phyloP scores from a whole-genome alignment of 2,888 invertebrate species.

The Ischnus inquisitorius region DNA sequence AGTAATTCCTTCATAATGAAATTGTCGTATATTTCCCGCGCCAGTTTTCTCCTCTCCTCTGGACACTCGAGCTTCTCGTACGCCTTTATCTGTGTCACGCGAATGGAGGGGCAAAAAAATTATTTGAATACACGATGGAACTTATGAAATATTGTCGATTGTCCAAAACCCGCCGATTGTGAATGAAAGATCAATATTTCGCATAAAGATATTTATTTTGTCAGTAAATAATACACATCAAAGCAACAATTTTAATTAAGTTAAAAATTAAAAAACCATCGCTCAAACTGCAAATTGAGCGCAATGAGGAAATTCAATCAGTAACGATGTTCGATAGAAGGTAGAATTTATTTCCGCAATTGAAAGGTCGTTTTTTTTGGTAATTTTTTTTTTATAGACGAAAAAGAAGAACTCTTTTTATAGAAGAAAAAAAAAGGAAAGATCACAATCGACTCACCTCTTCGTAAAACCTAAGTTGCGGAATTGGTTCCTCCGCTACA shows the following conservation, averaged over 20 bases:
- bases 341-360: too few species aligned
- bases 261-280: too few species aligned
- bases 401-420: too few species aligned
- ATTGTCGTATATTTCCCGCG: slow-evolving; percentile 99
- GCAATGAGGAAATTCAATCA: too few species aligned
- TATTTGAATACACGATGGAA: not conserved
- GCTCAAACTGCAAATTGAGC: too few species aligned
- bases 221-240: too few species aligned
- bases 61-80: slow-evolving; percentile 99
- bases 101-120: slow-evolving; percentile 26
- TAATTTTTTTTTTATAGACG: not conserved
- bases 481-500: slow-evolving; percentile 97
- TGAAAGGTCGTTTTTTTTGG: not conserved
- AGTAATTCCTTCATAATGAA: slow-evolving; percentile 99
- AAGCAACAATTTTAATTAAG: too few species aligned
- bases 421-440: not conserved
- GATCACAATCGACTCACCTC: slow-evolving; percentile 90
- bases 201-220: too few species aligned
- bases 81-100: slow-evolving; percentile 94
- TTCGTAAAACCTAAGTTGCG: slow-evolving; percentile 99
- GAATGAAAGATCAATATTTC: not conserved
- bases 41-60: slow-evolving; percentile 97
- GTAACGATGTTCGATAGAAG: too few species aligned
- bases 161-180: not conserved
- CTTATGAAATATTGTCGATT: not conserved